Evolutionary conservation across 2,113 vertebrate genomes (phyloP).

Genomic region (Trachemys scripta): DNA sequence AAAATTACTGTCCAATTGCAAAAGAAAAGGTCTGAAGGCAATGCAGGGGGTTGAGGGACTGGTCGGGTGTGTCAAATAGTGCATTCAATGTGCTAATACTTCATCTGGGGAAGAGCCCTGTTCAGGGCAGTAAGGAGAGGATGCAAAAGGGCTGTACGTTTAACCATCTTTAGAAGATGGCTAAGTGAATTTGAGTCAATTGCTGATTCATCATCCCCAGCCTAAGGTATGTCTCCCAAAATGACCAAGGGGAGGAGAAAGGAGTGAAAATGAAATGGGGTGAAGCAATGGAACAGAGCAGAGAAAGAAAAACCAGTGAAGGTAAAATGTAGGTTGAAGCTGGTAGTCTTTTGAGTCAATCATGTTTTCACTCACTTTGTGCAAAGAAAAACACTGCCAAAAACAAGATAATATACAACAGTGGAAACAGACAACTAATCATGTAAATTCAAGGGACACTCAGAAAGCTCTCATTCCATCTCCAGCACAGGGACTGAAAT

Average conservation of each 20-base stretch:
- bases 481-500: not conserved
- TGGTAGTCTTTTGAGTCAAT: not conserved
- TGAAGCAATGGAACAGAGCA: not conserved
- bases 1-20: not conserved
- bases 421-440: not conserved
- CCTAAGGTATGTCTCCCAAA: not conserved
- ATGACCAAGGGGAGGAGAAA: not conserved
- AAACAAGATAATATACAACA: not conserved
- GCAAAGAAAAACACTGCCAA: not conserved
- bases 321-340: not conserved
- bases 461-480: not conserved
- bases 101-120: not conserved
- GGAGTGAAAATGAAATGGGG: not conserved
- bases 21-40: not conserved
- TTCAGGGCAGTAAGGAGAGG: not conserved
- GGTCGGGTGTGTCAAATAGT: not conserved
- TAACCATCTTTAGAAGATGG: not conserved
- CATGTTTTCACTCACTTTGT: not conserved
- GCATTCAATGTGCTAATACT: not conserved
- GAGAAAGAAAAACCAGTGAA: not conserved
- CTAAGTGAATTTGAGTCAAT: not conserved
- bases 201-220: not conserved
- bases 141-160: not conserved
- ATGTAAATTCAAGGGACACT: not conserved
- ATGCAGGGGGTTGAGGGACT: not conserved